phyloP scores from a whole-genome alignment of 2,797 vertebrate species.

The Scleropages formosus region DNA sequence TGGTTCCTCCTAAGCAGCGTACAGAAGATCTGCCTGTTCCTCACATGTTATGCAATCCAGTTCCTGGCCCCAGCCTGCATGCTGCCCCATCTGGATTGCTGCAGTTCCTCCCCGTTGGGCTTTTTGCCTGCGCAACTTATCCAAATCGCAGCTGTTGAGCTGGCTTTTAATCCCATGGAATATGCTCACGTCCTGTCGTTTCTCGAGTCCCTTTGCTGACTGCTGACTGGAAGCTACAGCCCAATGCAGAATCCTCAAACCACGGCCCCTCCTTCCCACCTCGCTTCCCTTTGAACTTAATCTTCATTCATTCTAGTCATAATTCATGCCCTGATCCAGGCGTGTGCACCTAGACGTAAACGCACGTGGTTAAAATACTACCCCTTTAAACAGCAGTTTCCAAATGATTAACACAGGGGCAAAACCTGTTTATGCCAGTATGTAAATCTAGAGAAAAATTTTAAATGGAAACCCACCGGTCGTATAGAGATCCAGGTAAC shows the following conservation, averaged over 20 bases:
- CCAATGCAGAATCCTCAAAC: neutral
- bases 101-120: neutral
- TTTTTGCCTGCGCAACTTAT: neutral
- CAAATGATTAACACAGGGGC: neutral
- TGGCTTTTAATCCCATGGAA: slow-evolving; percentile 1
- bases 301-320: neutral
- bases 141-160: neutral
- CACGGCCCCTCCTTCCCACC: neutral
- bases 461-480: slow-evolving; percentile 15
- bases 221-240: slow-evolving; percentile 5
- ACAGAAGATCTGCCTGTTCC: too few relatives aligned
- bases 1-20: too few relatives aligned
- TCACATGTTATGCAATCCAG: too few relatives aligned
- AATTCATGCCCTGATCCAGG: too few relatives aligned
- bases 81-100: neutral
- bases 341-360: too few relatives aligned
- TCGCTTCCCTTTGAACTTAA: neutral
- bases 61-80: neutral
- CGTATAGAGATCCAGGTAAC: neutral
- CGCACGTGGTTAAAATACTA: too few relatives aligned
- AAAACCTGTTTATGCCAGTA: neutral
- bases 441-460: neutral
- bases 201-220: neutral
- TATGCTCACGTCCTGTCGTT: neutral
- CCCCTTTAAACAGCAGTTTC: neutral